Conservation (phyloP, 2,888 invertebrate genomes). For the Troides oblongomaculatus region DNA sequence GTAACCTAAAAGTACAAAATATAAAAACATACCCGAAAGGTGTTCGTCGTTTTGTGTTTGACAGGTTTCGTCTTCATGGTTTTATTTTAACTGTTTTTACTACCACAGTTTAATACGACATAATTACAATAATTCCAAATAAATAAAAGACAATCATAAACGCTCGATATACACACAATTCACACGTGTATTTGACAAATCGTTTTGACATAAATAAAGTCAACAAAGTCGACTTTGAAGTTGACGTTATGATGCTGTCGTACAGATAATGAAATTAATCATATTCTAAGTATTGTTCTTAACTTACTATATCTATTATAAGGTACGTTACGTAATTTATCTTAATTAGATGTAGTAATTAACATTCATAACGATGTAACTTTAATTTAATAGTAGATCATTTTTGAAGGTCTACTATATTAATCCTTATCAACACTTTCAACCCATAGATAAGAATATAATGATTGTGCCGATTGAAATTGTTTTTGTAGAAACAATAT, state of each 20-base stretch:
- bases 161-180: neutral
- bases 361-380: neutral
- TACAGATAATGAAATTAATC: no score
- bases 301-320: neutral
- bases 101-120: constrained; percentile 10
- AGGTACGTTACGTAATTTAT: neutral
- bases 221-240: constrained; percentile 39
- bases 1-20: constrained; percentile 31
- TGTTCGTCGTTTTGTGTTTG: constrained; percentile 87
- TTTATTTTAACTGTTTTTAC: constrained; percentile 15
- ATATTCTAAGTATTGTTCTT: neutral
- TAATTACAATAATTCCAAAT: neutral
- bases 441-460: neutral
- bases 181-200: constrained; percentile 27
- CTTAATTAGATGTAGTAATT: neutral
- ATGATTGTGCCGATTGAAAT: neutral
- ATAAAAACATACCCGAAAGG: constrained; percentile 86
- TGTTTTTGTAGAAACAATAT: neutral
- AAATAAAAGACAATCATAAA: neutral
- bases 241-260: constrained; percentile 31
- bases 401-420: neutral
- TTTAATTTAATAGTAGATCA: neutral
- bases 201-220: constrained; percentile 18
- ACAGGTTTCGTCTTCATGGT: constrained; percentile 86
- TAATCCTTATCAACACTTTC: neutral